Percentiles rank a stretch among this genome's conserved stretches.
These are phyloP conservation scores for Buceros bicornis DNA, from an alignment of 2,797 vertebrate genomes.

Conservation along the genomic window DNA sequence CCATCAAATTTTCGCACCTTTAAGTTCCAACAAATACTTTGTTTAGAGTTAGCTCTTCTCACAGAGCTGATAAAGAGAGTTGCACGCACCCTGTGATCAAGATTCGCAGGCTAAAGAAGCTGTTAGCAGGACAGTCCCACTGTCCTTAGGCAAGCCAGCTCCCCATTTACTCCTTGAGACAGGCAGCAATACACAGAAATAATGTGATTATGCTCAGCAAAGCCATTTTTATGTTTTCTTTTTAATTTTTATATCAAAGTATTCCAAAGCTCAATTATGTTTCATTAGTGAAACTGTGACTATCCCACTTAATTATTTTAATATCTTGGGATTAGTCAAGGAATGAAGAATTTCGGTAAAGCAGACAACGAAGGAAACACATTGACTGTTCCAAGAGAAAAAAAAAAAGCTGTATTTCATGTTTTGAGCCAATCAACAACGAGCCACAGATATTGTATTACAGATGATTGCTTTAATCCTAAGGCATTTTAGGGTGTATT, in stretches of 20 bases:
- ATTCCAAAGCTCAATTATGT: conserved; percentile 71
- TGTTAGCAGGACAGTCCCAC: not conserved
- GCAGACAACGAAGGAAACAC: conserved; percentile 52
- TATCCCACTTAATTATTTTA: conserved; percentile 78
- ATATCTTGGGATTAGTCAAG: conserved; percentile 71
- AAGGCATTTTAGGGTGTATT: conserved; percentile 74
- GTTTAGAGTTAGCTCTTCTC: not conserved
- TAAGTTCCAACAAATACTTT: not conserved
- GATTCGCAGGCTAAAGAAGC: not conserved
- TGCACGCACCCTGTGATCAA: not conserved
- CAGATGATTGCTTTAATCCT: conserved; percentile 79
- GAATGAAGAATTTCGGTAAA: conserved; percentile 73
- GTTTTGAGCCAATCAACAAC: conserved; percentile 70
- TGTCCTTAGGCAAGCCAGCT: not conserved
- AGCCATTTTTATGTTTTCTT: conserved; percentile 37
- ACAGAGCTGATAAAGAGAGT: not conserved
- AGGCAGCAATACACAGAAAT: not conserved
- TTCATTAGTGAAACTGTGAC: conserved; percentile 75
- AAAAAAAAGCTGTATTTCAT: conserved; percentile 70
- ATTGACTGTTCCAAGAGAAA: conserved; percentile 49
- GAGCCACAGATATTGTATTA: conserved; percentile 75
- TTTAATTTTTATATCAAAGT: conserved; percentile 71
- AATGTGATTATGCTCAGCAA: conserved; percentile 3
- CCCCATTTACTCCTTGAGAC: not conserved
- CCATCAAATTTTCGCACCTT: not conserved